Conservation (phyloP, 2,797 vertebrate species). For the Acipenser oxyrinchus region DNA sequence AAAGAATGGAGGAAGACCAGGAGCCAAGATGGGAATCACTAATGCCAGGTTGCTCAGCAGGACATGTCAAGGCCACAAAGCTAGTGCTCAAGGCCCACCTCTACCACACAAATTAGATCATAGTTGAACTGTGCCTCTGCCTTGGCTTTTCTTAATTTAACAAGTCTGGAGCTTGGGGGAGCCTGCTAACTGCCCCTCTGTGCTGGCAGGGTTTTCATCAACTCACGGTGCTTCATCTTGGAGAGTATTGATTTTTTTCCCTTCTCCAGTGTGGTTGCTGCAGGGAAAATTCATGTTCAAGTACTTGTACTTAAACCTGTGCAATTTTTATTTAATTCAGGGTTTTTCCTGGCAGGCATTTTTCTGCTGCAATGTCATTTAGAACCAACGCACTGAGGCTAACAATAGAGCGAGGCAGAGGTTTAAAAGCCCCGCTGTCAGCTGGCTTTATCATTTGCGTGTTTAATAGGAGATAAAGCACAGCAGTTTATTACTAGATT, state of each 20-base stretch:
- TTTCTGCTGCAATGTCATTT: not conserved
- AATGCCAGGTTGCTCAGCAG: conserved; percentile 12
- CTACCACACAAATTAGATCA: conserved; percentile 43
- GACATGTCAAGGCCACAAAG: conserved; percentile 42
- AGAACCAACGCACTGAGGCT: not conserved
- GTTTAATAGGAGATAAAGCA: not conserved
- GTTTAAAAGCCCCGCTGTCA: not conserved
- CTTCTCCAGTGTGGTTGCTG: conserved; percentile 12
- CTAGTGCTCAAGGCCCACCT: conserved; percentile 46
- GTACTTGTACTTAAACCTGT: conserved; percentile 14
- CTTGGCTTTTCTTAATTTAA: conserved; percentile 28
- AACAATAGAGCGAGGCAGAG: not conserved
- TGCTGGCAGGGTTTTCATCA: conserved; percentile 28
- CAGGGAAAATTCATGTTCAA: conserved; percentile 28
- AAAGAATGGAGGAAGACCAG: conserved; percentile 40
- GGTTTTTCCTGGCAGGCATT: conserved; percentile 9
- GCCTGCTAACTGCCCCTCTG: conserved; percentile 24
- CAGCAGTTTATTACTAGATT: not conserved
- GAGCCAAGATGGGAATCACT: conserved; percentile 45
- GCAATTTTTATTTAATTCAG: conserved; percentile 20
- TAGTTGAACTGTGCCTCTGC: conserved; percentile 37
- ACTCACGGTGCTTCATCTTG: conserved; percentile 21
- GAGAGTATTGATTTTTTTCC: conserved; percentile 22
- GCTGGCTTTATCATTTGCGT: conserved; percentile 1
- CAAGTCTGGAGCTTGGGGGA: conserved; percentile 6